These are phyloP conservation scores for Andrena flavipes DNA, from an alignment of 2,888 invertebrate species.

Conservation along the genomic window DNA sequence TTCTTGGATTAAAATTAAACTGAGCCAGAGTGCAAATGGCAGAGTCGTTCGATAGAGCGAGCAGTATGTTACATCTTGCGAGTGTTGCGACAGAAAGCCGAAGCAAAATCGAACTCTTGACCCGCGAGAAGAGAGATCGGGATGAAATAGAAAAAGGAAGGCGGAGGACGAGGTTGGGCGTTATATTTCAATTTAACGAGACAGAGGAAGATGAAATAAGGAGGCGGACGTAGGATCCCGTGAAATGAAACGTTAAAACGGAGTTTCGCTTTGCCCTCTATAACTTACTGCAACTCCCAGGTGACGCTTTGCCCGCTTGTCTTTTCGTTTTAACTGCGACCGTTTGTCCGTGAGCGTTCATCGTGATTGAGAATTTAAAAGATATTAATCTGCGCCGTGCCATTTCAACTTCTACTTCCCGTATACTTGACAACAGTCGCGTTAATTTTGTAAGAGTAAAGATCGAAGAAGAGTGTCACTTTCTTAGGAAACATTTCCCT, in stretches of 20 bases:
- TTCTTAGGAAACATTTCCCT: too few relatives aligned
- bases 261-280: neutral
- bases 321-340: neutral
- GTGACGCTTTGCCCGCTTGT: conserved; percentile 1
- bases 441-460: neutral
- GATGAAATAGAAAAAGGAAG: conserved; percentile 29
- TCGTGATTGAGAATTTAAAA: neutral
- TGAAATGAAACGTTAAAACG: conserved; percentile 45
- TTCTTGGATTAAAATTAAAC: neutral
- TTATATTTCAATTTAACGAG: conserved; percentile 51
- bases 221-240: conserved; percentile 25
- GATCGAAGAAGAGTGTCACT: too few relatives aligned
- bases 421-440: neutral
- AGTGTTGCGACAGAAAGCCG: neutral
- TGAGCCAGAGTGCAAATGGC: neutral
- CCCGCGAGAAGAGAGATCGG: neutral
- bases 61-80: neutral
- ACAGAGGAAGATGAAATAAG: conserved; percentile 45
- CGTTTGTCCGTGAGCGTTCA: neutral
- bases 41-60: too few relatives aligned
- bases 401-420: neutral
- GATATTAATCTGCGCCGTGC: neutral
- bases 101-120: conserved; percentile 16
- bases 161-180: conserved; percentile 12
- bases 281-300: conserved; percentile 38